These are phyloP conservation scores for Drosophila subpulchrella DNA, from an alignment of 1,140 invertebrate genomes.

Conservation along the genomic window DNA sequence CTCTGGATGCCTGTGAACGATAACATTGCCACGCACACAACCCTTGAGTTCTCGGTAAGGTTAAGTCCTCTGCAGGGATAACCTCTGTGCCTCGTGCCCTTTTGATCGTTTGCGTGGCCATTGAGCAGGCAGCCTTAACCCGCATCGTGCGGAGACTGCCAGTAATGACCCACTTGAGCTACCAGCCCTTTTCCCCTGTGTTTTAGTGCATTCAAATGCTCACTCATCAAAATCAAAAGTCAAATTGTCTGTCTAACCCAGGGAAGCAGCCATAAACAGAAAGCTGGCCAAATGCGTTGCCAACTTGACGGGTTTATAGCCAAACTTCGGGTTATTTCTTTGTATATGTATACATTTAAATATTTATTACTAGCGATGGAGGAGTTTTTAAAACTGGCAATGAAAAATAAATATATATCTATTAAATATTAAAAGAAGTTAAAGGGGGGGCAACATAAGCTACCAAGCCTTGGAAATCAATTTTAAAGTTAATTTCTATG, in stretches of 20 bases:
- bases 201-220: conserved; percentile 58
- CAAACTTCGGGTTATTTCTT: too few relatives aligned
- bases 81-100: conserved; percentile 22
- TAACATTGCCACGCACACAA: conserved; percentile 19
- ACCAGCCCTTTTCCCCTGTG: conserved; percentile 12
- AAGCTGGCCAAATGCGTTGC: conserved; percentile 9
- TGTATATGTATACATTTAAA: too few relatives aligned
- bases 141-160: conserved; percentile 37
- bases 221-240: conserved; percentile 63
- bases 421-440: too few relatives aligned
- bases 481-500: too few relatives aligned
- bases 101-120: conserved; percentile 27
- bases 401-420: too few relatives aligned
- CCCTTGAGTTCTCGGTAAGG: conserved; percentile 7
- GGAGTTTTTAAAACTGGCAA: too few relatives aligned
- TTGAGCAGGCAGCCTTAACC: conserved; percentile 47
- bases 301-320: conserved; percentile 16
- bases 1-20: conserved; percentile 11
- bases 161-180: conserved; percentile 56
- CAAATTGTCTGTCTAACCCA: conserved; percentile 43
- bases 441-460: too few relatives aligned
- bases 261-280: conserved; percentile 36
- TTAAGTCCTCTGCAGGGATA: conserved; percentile 13
- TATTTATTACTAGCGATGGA: too few relatives aligned
- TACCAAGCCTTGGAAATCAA: too few relatives aligned